Percentiles rank a stretch among this genome's conserved stretches.
phyloP scores from a whole-genome alignment of 1,140 invertebrate species.

The Eufriesea mexicana region DNA sequence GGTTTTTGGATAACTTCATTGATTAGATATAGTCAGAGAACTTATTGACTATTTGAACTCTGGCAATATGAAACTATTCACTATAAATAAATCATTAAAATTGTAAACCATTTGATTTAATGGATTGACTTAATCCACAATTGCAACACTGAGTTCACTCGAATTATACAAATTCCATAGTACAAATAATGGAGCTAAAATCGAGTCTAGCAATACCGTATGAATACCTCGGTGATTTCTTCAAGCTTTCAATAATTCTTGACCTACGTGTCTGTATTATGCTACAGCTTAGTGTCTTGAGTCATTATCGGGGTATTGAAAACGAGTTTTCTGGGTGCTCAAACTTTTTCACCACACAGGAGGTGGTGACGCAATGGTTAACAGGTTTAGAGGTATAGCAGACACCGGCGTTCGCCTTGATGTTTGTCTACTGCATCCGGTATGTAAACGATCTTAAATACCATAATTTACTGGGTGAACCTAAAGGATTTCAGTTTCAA shows the following conservation, averaged over 20 bases:
- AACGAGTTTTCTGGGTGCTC: constrained; percentile 9
- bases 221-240: neutral
- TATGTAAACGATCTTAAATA: neutral
- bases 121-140: too few species aligned
- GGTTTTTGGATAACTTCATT: too few species aligned
- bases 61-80: too few species aligned
- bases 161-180: too few species aligned
- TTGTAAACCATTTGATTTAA: too few species aligned
- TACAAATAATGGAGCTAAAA: too few species aligned
- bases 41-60: too few species aligned
- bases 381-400: constrained; percentile 10
- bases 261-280: neutral
- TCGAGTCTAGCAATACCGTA: too few species aligned
- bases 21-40: too few species aligned
- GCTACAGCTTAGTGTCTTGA: neutral
- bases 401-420: neutral
- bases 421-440: neutral
- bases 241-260: constrained; percentile 2
- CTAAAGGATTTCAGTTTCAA: neutral
- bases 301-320: constrained; percentile 18
- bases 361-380: constrained; percentile 16
- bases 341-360: neutral
- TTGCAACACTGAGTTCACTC: too few species aligned
- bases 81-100: too few species aligned
- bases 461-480: neutral